Conservation (phyloP, 1,140 invertebrate genomes). For the Drosophila subpulchrella region DNA sequence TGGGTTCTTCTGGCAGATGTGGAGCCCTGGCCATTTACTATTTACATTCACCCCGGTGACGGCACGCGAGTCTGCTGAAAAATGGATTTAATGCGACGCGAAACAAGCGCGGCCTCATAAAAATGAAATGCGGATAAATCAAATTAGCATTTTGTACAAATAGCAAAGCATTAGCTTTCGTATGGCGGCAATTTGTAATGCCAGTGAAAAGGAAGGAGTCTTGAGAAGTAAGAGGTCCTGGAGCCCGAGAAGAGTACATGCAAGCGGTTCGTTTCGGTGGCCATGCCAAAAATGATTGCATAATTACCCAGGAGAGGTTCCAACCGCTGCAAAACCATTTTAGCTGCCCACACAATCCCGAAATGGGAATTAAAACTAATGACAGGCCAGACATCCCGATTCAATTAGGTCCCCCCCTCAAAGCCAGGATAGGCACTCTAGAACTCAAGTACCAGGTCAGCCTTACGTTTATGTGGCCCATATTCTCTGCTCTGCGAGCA, state of each 20-base stretch:
- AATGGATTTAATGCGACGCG: constrained; percentile 55
- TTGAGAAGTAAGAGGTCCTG: constrained; percentile 4
- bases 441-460: constrained; percentile 9
- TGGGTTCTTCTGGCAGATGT: constrained; percentile 23
- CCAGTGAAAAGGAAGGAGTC: constrained; percentile 10
- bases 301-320: constrained; percentile 47
- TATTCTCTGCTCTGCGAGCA: constrained; percentile 15
- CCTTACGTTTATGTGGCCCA: constrained; percentile 9
- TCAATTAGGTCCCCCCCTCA: constrained; percentile 23
- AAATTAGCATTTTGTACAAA: constrained; percentile 83
- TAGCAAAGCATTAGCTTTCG: constrained; percentile 68
- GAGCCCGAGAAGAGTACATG: constrained; percentile 14
- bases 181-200: constrained; percentile 75
- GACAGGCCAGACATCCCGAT: constrained; percentile 19
- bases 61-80: constrained; percentile 69
- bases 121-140: constrained; percentile 70
- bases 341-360: constrained; percentile 11
- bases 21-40: constrained; percentile 35
- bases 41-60: constrained; percentile 9
- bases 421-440: background rate
- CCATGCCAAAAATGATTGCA: constrained; percentile 59
- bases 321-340: constrained; percentile 7
- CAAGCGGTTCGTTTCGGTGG: constrained; percentile 27
- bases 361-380: constrained; percentile 52
- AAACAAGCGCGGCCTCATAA: constrained; percentile 39